Conservation (phyloP, 2,113 vertebrate genomes). For the Phylloscopus trochilus region DNA sequence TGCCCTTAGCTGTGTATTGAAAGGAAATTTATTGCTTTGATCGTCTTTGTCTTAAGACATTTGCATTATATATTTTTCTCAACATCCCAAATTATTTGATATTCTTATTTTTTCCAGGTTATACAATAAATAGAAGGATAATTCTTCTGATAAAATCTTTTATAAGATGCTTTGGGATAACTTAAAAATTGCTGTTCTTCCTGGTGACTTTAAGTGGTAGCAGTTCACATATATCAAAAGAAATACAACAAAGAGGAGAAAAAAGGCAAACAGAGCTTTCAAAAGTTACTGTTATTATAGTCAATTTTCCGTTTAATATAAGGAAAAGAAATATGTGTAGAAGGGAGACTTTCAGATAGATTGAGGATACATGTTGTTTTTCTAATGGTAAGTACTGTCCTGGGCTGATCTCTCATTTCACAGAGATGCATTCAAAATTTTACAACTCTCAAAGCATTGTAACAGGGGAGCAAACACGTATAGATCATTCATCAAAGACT, state of each 20-base stretch:
- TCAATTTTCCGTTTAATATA: conserved; percentile 1
- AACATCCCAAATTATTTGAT: not conserved
- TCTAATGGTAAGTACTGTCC: not conserved
- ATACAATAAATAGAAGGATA: conserved; percentile 60
- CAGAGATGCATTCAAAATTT: not conserved
- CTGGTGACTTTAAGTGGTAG: not conserved
- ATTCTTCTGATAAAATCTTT: conserved; percentile 44
- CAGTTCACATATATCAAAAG: not conserved
- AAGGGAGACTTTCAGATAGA: not conserved
- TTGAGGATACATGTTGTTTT: not conserved
- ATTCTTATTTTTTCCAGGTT: conserved; percentile 58
- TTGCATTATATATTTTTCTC: not conserved
- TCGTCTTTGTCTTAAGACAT: not conserved
- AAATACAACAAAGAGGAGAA: conserved; percentile 34
- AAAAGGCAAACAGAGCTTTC: conserved; percentile 43
- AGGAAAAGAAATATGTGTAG: not conserved
- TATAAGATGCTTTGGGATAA: conserved; percentile 65
- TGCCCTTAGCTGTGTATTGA: not conserved
- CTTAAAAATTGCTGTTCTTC: conserved; percentile 42
- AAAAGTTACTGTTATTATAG: conserved; percentile 43
- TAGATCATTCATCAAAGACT: not conserved
- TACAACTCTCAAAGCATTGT: not conserved
- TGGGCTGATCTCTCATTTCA: not conserved
- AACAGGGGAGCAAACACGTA: not conserved
- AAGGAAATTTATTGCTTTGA: not conserved